Base-by-base conservation (phyloP, 2,113 vertebrate species). In the Phainopepla nitens region DNA sequence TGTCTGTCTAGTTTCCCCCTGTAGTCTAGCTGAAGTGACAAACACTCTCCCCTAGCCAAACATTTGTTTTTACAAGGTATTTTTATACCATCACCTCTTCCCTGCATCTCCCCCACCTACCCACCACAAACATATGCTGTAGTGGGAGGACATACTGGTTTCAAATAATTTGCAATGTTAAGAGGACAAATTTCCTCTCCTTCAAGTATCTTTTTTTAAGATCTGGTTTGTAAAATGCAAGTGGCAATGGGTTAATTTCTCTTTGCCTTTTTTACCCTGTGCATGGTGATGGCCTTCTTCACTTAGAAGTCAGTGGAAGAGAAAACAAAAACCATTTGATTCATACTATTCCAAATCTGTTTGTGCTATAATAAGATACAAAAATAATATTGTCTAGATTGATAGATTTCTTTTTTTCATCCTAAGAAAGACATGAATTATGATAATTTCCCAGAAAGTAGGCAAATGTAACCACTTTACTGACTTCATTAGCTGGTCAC, bases 41-140 rank as follows among this genome's bases (percentile, higher is more conserved):
- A 93, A 96, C 93, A 90, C 82, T 87, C 76, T 96, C 79, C 51
- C 36, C 41, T 31, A 75, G 90, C 93, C 96, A 96, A 96, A 64
- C 82, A 47, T 86, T 96, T 95, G 82, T 96, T 96, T 97, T 96
- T 90, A 97, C 71, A 81, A 87, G 76, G 88, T 96, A 96, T 96
- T 96, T 96, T 96, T 96, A 93, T 94, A 96, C 79, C 79, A 84
- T 81, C 92, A 94, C 85, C 92, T 96, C 93, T 96, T 93, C 92
- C 79, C 88, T 83, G 82, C 88, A 94, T 96, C 86, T 93, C 92
- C 88, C 76, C 96, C 88, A 1, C 96, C 90, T 82, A 96, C 94
- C 68, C 49, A 90, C 86, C 72, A 90, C 95, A 95, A 96, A 90
- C 93, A 96, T 65, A 94, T 90, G 93, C 92, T 80, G 57, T 65